Conservation (phyloP, 2,797 vertebrate genomes). For the Acipenser transmontanus region DNA sequence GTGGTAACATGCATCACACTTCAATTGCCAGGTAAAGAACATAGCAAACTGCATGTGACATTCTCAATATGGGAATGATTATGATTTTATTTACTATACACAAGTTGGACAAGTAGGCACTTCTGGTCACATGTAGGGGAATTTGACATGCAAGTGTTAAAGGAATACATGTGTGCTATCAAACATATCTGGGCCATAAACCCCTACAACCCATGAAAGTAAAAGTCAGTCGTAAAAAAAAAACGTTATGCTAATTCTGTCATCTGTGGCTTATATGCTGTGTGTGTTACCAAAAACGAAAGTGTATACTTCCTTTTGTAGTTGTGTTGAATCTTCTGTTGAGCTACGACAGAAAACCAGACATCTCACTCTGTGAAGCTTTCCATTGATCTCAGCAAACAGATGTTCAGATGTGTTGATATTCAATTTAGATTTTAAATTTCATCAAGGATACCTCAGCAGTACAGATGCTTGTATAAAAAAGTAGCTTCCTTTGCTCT, state of each 20-base stretch:
- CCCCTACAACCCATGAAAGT: slow-evolving; percentile 55
- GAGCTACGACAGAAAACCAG: not conserved
- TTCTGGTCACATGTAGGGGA: slow-evolving; percentile 41
- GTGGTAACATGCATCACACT: slow-evolving; percentile 10
- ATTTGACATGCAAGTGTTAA: slow-evolving; percentile 51
- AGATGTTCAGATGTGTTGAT: not conserved
- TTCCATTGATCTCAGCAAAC: not conserved
- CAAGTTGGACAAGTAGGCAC: slow-evolving; percentile 12
- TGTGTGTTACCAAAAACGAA: slow-evolving; percentile 3
- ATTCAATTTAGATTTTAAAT: not conserved
- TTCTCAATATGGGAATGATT: slow-evolving; percentile 14
- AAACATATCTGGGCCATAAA: slow-evolving; percentile 65
- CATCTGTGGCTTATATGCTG: slow-evolving; percentile 30
- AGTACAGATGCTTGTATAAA: not conserved
- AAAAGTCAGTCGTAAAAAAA: slow-evolving; percentile 32
- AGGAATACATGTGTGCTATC: slow-evolving; percentile 48
- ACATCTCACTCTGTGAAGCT: not conserved
- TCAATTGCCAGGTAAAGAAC: slow-evolving; percentile 6
- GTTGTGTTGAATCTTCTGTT: slow-evolving; percentile 1
- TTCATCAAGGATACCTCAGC: not conserved
- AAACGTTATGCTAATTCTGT: slow-evolving; percentile 27
- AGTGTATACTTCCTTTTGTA: not conserved
- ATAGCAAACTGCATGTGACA: slow-evolving; percentile 4
- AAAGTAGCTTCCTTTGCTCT: too few relatives aligned
- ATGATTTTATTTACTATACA: slow-evolving; percentile 15